Conservation (phyloP, 2,888 invertebrate species). For the Pandemis corylana region DNA sequence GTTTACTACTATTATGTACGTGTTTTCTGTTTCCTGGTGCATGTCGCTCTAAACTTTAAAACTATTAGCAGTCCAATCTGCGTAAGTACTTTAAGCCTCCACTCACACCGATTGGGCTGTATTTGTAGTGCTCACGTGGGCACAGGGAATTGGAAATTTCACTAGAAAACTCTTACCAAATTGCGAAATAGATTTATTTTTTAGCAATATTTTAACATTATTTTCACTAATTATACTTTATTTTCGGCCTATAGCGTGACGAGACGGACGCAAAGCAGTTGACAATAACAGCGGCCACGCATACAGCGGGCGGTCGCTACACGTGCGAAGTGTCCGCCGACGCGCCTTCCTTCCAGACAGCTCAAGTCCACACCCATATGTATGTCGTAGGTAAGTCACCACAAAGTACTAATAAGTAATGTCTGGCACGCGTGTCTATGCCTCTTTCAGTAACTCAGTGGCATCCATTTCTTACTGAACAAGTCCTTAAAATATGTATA, state of each 20-base stretch:
- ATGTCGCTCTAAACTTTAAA: not conserved
- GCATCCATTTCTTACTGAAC: too few species aligned
- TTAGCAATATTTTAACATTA: not conserved
- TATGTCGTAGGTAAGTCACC: slow-evolving; percentile 88
- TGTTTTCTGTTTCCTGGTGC: not conserved
- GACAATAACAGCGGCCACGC: slow-evolving; percentile 86
- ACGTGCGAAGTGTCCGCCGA: slow-evolving; percentile 91
- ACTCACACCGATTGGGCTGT: too few species aligned
- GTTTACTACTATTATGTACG: not conserved
- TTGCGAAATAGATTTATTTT: not conserved
- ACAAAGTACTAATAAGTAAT: not conserved
- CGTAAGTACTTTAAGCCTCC: too few species aligned
- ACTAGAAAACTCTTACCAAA: not conserved
- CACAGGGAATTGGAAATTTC: not conserved
- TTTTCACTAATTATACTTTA: not conserved
- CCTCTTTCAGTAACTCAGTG: too few species aligned
- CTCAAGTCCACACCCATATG: slow-evolving; percentile 87
- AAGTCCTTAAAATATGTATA: too few species aligned
- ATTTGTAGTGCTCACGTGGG: not conserved
- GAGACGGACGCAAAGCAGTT: slow-evolving; percentile 81
- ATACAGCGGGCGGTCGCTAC: slow-evolving; percentile 88
- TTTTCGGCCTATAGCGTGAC: slow-evolving; percentile 54
- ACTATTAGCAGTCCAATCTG: not conserved
- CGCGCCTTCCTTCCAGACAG: slow-evolving; percentile 88
- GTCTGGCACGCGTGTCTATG: too few species aligned